phyloP scores from a whole-genome alignment of 2,797 vertebrate species.

The Coendou prehensilis region DNA sequence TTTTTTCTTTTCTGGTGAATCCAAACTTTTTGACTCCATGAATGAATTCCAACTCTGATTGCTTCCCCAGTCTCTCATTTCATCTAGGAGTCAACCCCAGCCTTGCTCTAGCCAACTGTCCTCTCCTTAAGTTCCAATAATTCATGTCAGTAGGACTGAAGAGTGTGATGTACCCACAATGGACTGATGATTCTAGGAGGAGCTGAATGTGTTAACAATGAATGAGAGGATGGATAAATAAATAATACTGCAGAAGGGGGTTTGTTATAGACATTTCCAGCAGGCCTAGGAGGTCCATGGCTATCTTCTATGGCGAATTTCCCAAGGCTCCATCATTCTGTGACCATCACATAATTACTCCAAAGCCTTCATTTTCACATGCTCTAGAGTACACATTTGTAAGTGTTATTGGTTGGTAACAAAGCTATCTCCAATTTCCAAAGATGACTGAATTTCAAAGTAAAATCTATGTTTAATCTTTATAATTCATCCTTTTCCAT shows the following conservation, averaged over 20 bases:
- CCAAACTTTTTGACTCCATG: not conserved
- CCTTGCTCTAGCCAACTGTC: not conserved
- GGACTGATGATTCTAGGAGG: not conserved
- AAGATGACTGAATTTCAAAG: constrained; percentile 7
- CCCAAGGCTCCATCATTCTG: not conserved
- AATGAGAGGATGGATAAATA: not conserved
- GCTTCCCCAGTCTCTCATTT: not conserved
- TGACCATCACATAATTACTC: not conserved
- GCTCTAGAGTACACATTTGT: not conserved
- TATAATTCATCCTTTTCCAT: not conserved
- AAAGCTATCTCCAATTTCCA: not conserved
- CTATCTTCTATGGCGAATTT: not conserved
- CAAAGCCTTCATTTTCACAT: not conserved
- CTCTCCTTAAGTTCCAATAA: not conserved
- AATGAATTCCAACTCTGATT: not conserved
- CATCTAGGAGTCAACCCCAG: not conserved
- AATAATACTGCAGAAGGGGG: not conserved
- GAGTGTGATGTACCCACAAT: not conserved
- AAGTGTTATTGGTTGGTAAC: not conserved
- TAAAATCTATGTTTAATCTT: not conserved
- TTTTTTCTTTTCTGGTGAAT: not conserved
- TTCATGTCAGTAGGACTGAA: not conserved
- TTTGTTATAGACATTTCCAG: not conserved
- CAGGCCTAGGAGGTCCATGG: rapidly evolving
- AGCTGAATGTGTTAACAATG: not conserved